Percentiles rank a stretch among this genome's conserved stretches.
These are phyloP conservation scores for Lepidonotus clava DNA, from an alignment of 2,888 invertebrate species.

Conservation along the genomic window DNA sequence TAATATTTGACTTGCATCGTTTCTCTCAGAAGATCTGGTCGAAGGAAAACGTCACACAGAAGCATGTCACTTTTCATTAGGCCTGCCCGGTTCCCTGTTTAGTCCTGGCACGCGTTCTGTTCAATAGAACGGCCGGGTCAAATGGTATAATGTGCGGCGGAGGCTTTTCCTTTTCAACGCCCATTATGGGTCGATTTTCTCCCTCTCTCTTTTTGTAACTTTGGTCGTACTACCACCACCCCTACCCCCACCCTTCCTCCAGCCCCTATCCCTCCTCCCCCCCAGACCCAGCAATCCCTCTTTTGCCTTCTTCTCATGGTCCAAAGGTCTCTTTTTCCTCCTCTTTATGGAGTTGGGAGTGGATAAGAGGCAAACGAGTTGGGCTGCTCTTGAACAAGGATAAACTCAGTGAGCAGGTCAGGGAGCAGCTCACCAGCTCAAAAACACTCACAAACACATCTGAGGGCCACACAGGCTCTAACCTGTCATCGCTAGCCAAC, in stretches of 20 bases:
- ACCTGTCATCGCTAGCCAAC: background rate
- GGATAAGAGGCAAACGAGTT: too few species aligned
- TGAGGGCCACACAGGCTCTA: too few species aligned
- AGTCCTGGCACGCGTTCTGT: background rate
- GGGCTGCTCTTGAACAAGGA: too few species aligned
- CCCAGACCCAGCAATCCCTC: background rate
- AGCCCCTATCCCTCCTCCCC: background rate
- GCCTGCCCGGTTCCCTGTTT: background rate
- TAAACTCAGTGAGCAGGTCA: too few species aligned
- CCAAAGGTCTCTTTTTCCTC: too few species aligned
- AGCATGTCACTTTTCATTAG: conserved; percentile 47
- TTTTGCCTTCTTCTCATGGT: too few species aligned
- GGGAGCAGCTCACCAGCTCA: too few species aligned
- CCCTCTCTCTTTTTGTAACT: too few species aligned
- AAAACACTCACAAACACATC: too few species aligned
- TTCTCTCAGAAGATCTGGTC: background rate
- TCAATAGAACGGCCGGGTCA: background rate
- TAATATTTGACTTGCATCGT: conserved; percentile 44
- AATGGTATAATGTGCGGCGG: background rate
- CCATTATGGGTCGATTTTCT: conserved; percentile 28
- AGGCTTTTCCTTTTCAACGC: background rate
- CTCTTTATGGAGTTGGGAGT: too few species aligned
- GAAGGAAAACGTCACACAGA: conserved; percentile 5
- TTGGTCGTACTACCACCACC: background rate
- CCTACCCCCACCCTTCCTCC: background rate